Evolutionary conservation across 2,797 vertebrate species (phyloP), one percentile per base, ranked within the genome.

Genomic region (Lates japonicus): DNA sequence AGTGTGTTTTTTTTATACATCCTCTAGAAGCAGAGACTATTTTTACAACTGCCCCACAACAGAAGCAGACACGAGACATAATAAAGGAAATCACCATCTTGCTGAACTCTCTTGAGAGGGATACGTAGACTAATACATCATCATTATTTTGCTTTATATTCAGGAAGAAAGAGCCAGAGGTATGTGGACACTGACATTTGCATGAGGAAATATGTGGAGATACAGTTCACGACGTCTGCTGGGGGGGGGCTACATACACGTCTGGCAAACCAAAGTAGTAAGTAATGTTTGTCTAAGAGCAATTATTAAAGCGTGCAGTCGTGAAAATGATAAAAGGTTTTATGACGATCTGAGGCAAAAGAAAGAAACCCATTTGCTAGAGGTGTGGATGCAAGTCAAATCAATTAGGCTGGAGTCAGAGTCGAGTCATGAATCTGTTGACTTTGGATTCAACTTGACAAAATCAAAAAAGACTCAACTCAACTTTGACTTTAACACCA

Each of bases 81-180:
- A 96, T 94, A 95, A 95, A 95, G 94, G 93, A 95, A 95, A 94
- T 91, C 84, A 74, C 90, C 92, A 91, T 92, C 94, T 90, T 82
- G 84, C 91, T 89, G 83, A 92, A 88, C 74, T 89, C 87, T 89
- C 91, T 49, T 4, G 83, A 87, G 90, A 75, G 81, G 86, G 88
- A 93, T 90, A 90, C 78, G 66, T 81, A 94, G 93, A 94, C 92
- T 81, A 86, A 95, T 95, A 95, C 90, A 94, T 95, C 94, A 94
- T 93, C 87, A 91, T 93, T 94, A 93, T 91, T 94, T 91, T 93
- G 90, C 92, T 93, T 94, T 90, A 93, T 90, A 94, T 94, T 94
- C 90, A 87, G 86, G 86, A 87, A 67, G 89, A 91, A 78, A 82
- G 85, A 82, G 89, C 85, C 88, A 70, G 86, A 94, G 91, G 86